Base-by-base conservation (phyloP, 2,797 vertebrate genomes). In the Poeciliopsis paucimaculata region DNA sequence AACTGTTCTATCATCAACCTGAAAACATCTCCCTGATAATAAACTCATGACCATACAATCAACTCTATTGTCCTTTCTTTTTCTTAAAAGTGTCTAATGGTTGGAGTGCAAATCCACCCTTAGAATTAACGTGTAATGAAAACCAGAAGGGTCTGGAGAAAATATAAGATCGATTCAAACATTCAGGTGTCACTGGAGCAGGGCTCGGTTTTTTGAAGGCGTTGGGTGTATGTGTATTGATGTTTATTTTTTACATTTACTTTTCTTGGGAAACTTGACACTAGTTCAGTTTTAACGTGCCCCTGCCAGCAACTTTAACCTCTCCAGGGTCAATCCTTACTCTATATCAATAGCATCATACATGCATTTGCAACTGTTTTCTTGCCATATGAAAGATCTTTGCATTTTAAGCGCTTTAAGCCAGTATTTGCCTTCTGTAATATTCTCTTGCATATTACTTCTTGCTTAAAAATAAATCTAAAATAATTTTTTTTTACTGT, bases 241-340 rank as follows among this genome's bases (percentile, higher is more conserved):
- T 79, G 43, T 7, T 20, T 49, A 53, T 68, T 88, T 89, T 86
- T 84, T 84, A 62, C 82, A 87, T 49, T 64, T 82, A 77, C 73
- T 84, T 85, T 87, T 87, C 72, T 77, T 74, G 74, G 80, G 81
- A 83, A 84, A 81, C 86, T 90, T 89, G 62, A 39, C 34, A 79
- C 78, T 77, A 66, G 66, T 34, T 85, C 84, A 91, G 87, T 88
- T 85, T 89, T 82, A 79, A 90, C 91, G 75, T 84, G 83, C 79
- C 39, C 83, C 83, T 74, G n/a, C 86, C 82, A 85, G 80, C 82
- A 88, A 86, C 81, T 92, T 87, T 81, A 81, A 79, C 90, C 70
- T 85, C 80, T 78, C 81, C 9, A 47, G 62, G 74, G 84, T 82
- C 41, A 86, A 87, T 89, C 83, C 66, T 83, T 60, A 80, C 53